Conservation (phyloP, 64 coral and sea anemone species). For the Anthopleura sola region DNA sequence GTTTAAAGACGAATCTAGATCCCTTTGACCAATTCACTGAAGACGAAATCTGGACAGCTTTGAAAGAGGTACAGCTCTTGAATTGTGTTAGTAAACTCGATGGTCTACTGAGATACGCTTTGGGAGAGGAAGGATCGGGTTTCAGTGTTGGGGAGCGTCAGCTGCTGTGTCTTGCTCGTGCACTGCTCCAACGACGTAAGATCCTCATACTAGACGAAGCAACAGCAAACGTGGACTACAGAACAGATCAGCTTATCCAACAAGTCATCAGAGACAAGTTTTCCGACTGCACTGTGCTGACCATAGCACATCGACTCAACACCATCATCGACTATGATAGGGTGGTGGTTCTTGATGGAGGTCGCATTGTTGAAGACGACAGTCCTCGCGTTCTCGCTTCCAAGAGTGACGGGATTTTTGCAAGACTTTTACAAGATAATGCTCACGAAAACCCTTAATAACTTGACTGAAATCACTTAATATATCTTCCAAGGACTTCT, state of each 20-base stretch:
- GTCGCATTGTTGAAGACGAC: background rate
- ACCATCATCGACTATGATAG: slow-evolving; percentile 4
- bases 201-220: background rate
- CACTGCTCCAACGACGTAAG: background rate
- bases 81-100: no score
- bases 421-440: background rate
- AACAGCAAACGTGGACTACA: no score
- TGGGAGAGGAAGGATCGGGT: background rate
- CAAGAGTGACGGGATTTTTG: background rate
- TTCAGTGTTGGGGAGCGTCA: no score
- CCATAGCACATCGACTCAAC: slow-evolving; percentile 12
- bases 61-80: no score
- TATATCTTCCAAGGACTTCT: no score
- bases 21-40: no score
- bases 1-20: background rate
- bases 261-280: slow-evolving; percentile 16
- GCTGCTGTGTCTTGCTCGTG: no score
- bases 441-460: no score
- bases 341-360: slow-evolving; percentile 6
- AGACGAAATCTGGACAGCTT: no score
- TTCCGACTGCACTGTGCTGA: background rate
- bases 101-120: background rate
- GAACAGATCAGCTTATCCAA: background rate
- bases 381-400: background rate
- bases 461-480: no score